Evolutionary conservation across 2,888 invertebrate species (phyloP).

Genomic region (Aethes cnicana): DNA sequence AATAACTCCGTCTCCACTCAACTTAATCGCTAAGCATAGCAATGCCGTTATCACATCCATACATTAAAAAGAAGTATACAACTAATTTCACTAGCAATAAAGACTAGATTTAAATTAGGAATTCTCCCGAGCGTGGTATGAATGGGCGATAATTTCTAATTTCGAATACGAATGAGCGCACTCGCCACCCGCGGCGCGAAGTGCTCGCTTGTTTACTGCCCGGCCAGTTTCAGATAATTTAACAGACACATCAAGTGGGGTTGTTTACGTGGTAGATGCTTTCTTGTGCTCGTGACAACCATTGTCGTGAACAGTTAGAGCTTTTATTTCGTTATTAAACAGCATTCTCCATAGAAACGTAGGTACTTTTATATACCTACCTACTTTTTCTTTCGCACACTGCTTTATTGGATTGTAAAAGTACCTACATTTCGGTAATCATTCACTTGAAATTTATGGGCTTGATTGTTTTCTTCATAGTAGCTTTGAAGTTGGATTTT

Average conservation of each 20-base stretch:
- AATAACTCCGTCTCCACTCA: constrained; percentile 8
- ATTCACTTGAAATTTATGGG: no score
- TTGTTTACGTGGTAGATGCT: constrained; percentile 54
- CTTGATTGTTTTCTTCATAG: no score
- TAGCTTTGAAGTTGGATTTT: no score
- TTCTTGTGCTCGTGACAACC: constrained; percentile 54
- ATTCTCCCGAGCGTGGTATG: constrained; percentile 24
- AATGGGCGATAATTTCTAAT: constrained; percentile 35
- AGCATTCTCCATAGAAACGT: no score
- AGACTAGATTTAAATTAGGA: constrained; percentile 28
- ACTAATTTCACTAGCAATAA: constrained; percentile 20
- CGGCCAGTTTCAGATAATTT: constrained; percentile 48
- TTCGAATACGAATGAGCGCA: constrained; percentile 33
- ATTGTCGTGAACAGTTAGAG: constrained; percentile 57
- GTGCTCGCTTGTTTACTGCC: constrained; percentile 50
- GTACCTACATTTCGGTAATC: no score
- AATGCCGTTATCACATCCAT: background rate
- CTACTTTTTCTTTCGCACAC: no score
- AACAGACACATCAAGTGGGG: constrained; percentile 52
- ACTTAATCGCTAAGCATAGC: constrained; percentile 4
- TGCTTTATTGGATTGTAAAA: no score
- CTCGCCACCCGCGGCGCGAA: constrained; percentile 52
- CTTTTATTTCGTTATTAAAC: no score
- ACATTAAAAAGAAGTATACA: background rate
- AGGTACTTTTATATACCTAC: no score